These are phyloP conservation scores for Acanthornis magna DNA, from an alignment of 2,797 vertebrate genomes.

Conservation along the genomic window DNA sequence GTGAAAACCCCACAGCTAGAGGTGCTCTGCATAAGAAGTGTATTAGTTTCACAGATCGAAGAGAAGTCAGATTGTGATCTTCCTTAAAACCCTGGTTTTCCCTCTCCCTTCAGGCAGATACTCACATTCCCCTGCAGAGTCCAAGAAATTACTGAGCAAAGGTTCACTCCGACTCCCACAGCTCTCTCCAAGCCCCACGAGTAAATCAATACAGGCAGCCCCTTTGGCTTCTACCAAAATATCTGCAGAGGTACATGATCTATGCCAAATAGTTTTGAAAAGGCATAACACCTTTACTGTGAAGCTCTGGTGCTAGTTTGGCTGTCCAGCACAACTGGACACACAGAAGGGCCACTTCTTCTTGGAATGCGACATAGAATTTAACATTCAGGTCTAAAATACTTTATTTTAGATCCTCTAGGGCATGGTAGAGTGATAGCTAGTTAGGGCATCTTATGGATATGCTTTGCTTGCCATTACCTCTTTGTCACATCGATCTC, in stretches of 20 bases:
- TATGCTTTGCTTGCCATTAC: background rate
- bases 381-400: background rate
- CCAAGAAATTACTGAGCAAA: slow-evolving; percentile 31
- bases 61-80: slow-evolving; percentile 45
- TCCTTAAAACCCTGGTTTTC: slow-evolving; percentile 10
- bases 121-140: slow-evolving; percentile 3
- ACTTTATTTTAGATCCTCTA: background rate
- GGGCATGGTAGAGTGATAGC: background rate
- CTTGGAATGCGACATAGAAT: background rate
- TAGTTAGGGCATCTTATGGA: background rate
- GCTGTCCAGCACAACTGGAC: background rate
- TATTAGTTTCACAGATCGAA: slow-evolving; percentile 11
- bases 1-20: slow-evolving; percentile 5
- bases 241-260: background rate
- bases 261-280: background rate
- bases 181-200: background rate
- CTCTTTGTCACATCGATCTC: background rate
- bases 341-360: background rate
- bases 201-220: slow-evolving; percentile 17
- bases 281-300: background rate
- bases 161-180: background rate
- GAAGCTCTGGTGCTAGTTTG: background rate
- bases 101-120: slow-evolving; percentile 27
- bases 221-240: background rate
- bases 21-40: background rate